phyloP scores from a whole-genome alignment of 2,797 vertebrate species.

The Naso thynnoides region DNA sequence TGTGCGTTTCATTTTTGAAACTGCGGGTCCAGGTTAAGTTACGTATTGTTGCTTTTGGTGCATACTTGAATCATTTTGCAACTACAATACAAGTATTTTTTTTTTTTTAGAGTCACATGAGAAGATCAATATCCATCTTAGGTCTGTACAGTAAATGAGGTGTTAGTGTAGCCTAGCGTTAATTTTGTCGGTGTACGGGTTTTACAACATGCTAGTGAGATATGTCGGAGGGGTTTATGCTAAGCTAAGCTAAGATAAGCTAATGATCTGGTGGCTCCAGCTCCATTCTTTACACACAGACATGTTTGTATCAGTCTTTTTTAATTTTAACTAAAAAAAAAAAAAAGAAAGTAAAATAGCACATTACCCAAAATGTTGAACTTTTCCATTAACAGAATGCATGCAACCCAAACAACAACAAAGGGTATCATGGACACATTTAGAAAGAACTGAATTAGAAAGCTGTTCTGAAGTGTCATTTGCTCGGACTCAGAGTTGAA shows the following conservation, averaged over 20 bases:
- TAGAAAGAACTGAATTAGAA: no score
- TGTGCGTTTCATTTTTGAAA: no score
- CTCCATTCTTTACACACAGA: not conserved
- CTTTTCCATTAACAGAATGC: not conserved
- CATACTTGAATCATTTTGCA: not conserved
- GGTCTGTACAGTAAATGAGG: not conserved
- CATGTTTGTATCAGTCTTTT: not conserved
- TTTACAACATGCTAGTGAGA: no score
- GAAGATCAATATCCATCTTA: not conserved
- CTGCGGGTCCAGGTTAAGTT: no score
- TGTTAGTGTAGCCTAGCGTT: not conserved
- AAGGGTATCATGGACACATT: not conserved
- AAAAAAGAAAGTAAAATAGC: not conserved
- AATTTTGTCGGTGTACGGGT: not conserved
- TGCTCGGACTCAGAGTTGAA: not conserved
- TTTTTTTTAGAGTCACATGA: not conserved
- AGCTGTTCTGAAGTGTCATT: not conserved
- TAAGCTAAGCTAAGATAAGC: slow-evolving; percentile 9
- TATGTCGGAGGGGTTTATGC: not conserved
- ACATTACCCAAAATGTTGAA: not conserved
- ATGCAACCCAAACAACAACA: not conserved
- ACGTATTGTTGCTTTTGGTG: no score
- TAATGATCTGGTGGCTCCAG: not conserved
- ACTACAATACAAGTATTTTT: no score
- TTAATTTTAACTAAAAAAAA: not conserved